phyloP scores from a whole-genome alignment of 1,140 invertebrate species.

The Streblospio benedicti region DNA sequence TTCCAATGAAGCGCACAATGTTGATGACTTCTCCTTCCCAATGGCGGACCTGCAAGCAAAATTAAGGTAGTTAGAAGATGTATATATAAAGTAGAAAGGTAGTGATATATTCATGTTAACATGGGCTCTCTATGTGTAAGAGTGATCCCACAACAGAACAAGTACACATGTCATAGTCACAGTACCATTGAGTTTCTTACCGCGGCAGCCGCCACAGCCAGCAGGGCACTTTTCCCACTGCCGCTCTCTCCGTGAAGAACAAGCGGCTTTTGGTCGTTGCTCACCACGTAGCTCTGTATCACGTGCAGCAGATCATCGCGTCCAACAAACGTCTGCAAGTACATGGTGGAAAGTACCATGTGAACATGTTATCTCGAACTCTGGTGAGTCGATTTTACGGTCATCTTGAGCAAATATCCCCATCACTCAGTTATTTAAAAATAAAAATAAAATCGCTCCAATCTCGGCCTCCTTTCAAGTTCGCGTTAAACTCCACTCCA shows the following conservation, averaged over 20 bases:
- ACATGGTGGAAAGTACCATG: slow-evolving; percentile 24
- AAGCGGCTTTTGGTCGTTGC: slow-evolving; percentile 57
- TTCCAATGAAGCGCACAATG: slow-evolving; percentile 86
- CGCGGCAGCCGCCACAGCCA: slow-evolving; percentile 52
- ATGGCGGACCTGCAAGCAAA: slow-evolving; percentile 52
- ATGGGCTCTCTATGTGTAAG: too few species aligned
- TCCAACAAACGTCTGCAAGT: slow-evolving; percentile 62
- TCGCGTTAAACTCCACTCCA: too few species aligned
- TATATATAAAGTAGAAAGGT: too few species aligned
- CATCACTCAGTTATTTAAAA: not conserved
- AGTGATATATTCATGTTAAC: too few species aligned
- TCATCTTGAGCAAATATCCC: not conserved
- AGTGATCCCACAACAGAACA: not conserved
- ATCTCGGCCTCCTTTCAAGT: too few species aligned
- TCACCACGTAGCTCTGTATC: slow-evolving; percentile 75
- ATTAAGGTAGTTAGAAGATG: too few species aligned
- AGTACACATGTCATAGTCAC: slow-evolving; percentile 48
- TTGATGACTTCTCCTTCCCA: slow-evolving; percentile 38
- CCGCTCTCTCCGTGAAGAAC: slow-evolving; percentile 35
- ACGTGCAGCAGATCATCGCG: slow-evolving; percentile 69
- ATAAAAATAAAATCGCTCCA: not conserved
- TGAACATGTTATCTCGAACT: slow-evolving; percentile 29
- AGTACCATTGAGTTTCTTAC: too few species aligned
- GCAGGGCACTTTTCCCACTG: slow-evolving; percentile 34
- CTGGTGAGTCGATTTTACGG: not conserved